A percentile compares a stretch with the other conserved stretches of the same genome.
These are phyloP conservation scores for Bilobella aurantiaca DNA, from an alignment of 1,140 invertebrate species.

Conservation along the genomic window DNA sequence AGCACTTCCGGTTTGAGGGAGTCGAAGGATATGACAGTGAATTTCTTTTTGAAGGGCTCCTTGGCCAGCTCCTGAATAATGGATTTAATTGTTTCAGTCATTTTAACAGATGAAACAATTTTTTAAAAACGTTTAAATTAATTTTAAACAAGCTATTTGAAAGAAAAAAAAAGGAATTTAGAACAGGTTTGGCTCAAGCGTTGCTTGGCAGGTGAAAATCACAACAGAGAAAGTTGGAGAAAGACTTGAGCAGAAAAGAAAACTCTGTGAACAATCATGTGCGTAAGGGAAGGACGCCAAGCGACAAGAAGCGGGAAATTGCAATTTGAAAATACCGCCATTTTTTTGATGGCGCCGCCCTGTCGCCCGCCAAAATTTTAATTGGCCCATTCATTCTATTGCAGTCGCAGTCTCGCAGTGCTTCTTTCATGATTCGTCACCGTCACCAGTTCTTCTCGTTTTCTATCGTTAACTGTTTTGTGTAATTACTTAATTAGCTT, in stretches of 20 bases:
- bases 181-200: background rate
- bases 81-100: constrained; percentile 64
- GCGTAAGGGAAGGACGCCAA: background rate
- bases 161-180: background rate
- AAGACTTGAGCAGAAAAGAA: background rate
- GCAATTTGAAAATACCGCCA: background rate
- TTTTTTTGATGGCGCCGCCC: background rate
- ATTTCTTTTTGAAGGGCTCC: constrained; percentile 60
- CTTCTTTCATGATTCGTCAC: no score
- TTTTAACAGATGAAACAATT: no score
- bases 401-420: no score
- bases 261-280: background rate
- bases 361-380: background rate
- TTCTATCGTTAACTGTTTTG: no score
- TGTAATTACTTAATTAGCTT: no score
- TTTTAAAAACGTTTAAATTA: background rate
- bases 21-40: constrained; percentile 75
- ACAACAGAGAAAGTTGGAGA: background rate
- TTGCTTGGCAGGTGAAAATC: background rate
- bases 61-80: constrained; percentile 67
- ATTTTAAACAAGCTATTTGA: background rate
- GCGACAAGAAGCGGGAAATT: background rate
- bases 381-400: no score
- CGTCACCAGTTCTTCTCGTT: no score
- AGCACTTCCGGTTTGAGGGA: constrained; percentile 61